Evolutionary conservation across 2,113 vertebrate genomes (phyloP).

Genomic region (Lampris incognitus): DNA sequence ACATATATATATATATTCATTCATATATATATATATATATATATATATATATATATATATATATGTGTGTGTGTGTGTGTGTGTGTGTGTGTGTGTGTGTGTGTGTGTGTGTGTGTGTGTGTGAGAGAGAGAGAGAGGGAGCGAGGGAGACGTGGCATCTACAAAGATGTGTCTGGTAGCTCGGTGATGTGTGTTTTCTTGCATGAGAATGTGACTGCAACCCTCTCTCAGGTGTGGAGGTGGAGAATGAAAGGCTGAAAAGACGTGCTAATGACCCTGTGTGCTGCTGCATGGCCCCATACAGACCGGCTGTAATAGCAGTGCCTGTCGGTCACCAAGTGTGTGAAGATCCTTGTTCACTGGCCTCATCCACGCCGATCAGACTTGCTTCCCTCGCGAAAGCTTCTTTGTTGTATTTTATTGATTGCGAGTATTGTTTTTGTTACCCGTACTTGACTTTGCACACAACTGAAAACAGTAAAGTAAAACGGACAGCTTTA

Average conservation of each 20-base stretch:
- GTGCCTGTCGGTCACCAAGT: slow-evolving; percentile 26
- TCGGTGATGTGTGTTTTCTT: slow-evolving; percentile 36
- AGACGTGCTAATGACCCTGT: slow-evolving; percentile 36
- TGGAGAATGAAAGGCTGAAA: slow-evolving; percentile 22
- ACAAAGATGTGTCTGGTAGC: slow-evolving; percentile 50
- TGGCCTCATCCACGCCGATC: slow-evolving; percentile 53
- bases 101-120: slow-evolving; percentile 50
- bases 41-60: slow-evolving; percentile 49
- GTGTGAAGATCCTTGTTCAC: slow-evolving; percentile 55
- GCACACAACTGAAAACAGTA: not conserved
- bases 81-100: slow-evolving; percentile 40
- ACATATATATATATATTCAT: slow-evolving; percentile 29
- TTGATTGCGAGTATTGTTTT: slow-evolving; percentile 34
- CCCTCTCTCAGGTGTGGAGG: not conserved
- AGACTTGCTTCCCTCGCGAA: slow-evolving; percentile 32
- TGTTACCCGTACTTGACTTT: slow-evolving; percentile 30
- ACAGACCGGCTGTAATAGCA: slow-evolving; percentile 15
- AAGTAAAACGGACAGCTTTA: slow-evolving; percentile 1
- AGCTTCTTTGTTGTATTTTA: slow-evolving; percentile 34
- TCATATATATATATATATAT: slow-evolving; percentile 29
- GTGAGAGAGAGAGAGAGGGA: no score
- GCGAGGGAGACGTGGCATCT: not conserved
- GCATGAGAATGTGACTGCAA: slow-evolving; percentile 38
- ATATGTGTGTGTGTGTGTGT: slow-evolving; percentile 38
- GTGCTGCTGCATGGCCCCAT: slow-evolving; percentile 7